Evolutionary conservation across 2,113 vertebrate genomes (phyloP), one percentile per base, ranked within the genome.

Genomic region (Mus musculus): DNA sequence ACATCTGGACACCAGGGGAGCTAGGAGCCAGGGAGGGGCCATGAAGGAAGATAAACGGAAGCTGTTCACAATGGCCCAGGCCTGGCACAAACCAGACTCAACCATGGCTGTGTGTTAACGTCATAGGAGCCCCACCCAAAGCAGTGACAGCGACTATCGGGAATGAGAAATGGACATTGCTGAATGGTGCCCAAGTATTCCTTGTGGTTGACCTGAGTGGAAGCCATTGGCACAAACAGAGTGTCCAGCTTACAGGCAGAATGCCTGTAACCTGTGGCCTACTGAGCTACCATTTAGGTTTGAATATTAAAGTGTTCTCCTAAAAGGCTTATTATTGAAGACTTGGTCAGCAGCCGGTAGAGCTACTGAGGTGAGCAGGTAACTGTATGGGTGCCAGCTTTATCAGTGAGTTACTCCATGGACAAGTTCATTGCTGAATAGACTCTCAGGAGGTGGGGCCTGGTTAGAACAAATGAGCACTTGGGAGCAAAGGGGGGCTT

Each of bases 191-290:
- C n/a, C 42, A 30, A 39, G 52, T 13, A 10, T 24, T 24, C 19
- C 49, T 22, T 1, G 4, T 3, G 7, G 3, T 6, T 54, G 19
- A 28, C 52, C 20, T 0, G 13, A 8, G 65, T n/a, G 26, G 28
- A 65, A 17, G 7, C 26, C 7, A 0, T 0, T 17, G 33, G 65
- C 22, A 61, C 52, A 11, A 65, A 56, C 4, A 59, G 19, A 52
- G 52, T 26, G 19, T 1, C 9, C 90, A 85, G 36, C 16, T 13
- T 59, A 39, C 4, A 0, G 5, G 17, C 1, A n/a, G 49, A 76
- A 76, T 19, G 26, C 39, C 87, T 42, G 39, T 9, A 26, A 36
- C 33, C 54, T 24, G 12, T 6, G 42, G 36, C 65, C 65, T 2
- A 2, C 78, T 24, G 54, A n/a, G 13, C 93, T 33, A 20, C 28